These are phyloP conservation scores for Leptogaster cylindrica DNA, from an alignment of 2,888 invertebrate species.

Conservation along the genomic window DNA sequence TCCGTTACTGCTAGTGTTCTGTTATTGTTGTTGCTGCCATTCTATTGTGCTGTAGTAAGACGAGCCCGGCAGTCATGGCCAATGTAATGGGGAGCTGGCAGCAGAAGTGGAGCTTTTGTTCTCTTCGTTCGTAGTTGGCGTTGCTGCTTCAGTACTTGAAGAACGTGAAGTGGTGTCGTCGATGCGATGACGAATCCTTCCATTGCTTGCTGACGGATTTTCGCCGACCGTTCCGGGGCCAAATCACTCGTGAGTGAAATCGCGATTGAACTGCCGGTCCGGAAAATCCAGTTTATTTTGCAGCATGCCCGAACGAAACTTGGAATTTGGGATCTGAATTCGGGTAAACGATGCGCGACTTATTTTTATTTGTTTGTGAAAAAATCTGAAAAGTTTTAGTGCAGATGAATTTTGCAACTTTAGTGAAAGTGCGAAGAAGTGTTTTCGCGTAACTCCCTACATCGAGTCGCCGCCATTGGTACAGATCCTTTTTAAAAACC, in stretches of 20 bases:
- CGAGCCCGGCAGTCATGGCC: constrained; percentile 9
- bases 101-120: background rate
- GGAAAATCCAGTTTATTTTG: background rate
- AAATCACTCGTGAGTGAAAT: too few relatives aligned
- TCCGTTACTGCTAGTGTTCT: constrained; percentile 22
- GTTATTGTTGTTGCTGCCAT: constrained; percentile 17
- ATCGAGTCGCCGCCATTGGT: too few relatives aligned
- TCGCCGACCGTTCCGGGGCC: background rate
- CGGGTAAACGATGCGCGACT: too few relatives aligned
- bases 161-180: constrained; percentile 19
- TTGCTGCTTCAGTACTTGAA: background rate
- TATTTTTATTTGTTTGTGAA: too few relatives aligned
- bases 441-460: too few relatives aligned
- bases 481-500: too few relatives aligned
- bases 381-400: too few relatives aligned
- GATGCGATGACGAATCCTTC: constrained; percentile 31
- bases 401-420: too few relatives aligned
- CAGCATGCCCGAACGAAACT: background rate
- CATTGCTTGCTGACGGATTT: background rate
- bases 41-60: constrained; percentile 12
- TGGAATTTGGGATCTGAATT: too few relatives aligned
- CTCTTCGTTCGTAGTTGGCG: background rate
- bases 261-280: background rate
- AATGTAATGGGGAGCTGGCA: too few relatives aligned
- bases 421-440: too few relatives aligned